Conservation (phyloP, 1,140 invertebrate species). For the Olivierus martensii region DNA sequence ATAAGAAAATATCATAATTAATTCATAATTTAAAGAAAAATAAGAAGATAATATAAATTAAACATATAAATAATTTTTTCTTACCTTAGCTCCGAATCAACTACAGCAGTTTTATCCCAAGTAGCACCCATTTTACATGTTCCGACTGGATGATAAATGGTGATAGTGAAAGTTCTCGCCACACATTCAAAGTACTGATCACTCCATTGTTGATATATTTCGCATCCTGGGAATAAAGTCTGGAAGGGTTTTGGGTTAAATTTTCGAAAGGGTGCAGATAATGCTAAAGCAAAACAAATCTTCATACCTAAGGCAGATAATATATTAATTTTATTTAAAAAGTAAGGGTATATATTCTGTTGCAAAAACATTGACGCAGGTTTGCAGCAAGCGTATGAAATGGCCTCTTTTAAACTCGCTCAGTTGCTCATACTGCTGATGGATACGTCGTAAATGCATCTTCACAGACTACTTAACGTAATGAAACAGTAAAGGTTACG, state of each 20-base stretch:
- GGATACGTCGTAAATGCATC: no score
- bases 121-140: conserved; percentile 86
- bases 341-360: no score
- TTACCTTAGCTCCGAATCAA: conserved; percentile 51
- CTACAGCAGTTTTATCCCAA: conserved; percentile 67
- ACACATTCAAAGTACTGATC: conserved; percentile 75
- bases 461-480: no score
- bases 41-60: not conserved
- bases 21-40: no score
- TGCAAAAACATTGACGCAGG: no score
- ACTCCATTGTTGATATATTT: conserved; percentile 50
- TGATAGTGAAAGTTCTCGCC: conserved; percentile 55
- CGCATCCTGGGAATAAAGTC: conserved; percentile 46
- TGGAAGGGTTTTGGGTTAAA: conserved; percentile 12
- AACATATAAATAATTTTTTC: conserved; percentile 5
- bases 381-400: no score
- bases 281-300: not conserved
- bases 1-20: no score
- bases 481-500: no score
- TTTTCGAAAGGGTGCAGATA: conserved; percentile 13
- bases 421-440: no score
- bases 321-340: not conserved
- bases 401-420: no score
- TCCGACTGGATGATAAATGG: conserved; percentile 74
- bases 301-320: not conserved